Percentiles rank a stretch among this genome's conserved stretches.
Evolutionary conservation across 2,888 invertebrate species (phyloP).

Genomic region (Torymus texanus): DNA sequence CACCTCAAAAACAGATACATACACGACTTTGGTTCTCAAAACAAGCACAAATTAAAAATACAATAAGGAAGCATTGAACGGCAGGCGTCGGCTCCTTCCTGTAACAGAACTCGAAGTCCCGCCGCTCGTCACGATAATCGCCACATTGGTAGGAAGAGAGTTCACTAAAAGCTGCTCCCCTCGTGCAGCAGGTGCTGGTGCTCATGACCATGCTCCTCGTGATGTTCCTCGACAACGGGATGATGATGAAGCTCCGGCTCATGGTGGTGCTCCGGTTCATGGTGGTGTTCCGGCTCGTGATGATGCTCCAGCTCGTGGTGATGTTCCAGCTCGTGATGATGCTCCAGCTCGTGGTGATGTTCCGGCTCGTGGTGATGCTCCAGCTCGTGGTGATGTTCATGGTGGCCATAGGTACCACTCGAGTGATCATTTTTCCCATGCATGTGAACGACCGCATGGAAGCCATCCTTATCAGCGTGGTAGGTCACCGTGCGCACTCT

Average conservation of each 20-base stretch:
- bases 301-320: not conserved
- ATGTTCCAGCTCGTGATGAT: not conserved
- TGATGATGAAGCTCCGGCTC: not conserved
- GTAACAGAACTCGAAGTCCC: too few species aligned
- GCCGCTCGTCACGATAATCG: too few species aligned
- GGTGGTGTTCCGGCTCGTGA: not conserved
- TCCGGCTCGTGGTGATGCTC: not conserved
- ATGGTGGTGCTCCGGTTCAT: not conserved
- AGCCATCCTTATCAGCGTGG: slow-evolving; percentile 71
- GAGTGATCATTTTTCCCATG: slow-evolving; percentile 70
- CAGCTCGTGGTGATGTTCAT: not conserved
- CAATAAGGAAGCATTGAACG: not conserved
- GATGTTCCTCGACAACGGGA: not conserved
- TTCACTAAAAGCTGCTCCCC: too few species aligned
- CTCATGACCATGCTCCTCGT: not conserved
- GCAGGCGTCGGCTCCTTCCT: too few species aligned
- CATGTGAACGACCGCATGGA: slow-evolving; percentile 72
- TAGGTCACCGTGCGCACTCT: slow-evolving; percentile 70
- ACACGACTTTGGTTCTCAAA: slow-evolving; percentile 8
- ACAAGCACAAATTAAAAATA: not conserved
- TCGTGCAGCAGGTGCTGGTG: not conserved
- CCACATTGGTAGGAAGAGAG: too few species aligned
- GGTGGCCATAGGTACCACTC: slow-evolving; percentile 64
- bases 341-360: not conserved
- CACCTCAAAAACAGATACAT: not conserved